Evolutionary conservation across 1,140 invertebrate genomes (phyloP).

Genomic region (Uloborus diversus): DNA sequence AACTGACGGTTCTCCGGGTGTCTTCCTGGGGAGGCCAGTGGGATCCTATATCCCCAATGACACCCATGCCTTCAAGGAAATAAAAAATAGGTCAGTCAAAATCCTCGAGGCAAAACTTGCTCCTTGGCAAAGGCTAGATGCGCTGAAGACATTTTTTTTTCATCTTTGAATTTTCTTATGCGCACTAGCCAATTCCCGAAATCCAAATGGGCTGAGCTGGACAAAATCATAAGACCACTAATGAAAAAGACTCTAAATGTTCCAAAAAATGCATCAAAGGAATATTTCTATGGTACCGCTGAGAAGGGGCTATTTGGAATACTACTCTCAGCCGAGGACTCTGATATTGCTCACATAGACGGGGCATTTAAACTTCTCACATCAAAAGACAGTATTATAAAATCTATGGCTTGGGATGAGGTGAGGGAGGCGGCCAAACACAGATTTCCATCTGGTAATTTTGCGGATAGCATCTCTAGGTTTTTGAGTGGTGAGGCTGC

Average conservation of each 20-base stretch:
- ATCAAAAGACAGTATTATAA: background rate
- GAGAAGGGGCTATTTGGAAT: background rate
- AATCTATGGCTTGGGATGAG: too few species aligned
- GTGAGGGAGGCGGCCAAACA: too few species aligned
- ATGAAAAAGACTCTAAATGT: background rate
- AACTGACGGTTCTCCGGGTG: background rate
- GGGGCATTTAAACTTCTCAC: background rate
- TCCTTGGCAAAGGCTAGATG: conserved; percentile 3
- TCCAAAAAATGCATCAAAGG: background rate
- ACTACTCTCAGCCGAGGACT: background rate
- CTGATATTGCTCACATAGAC: background rate
- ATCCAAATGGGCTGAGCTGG: background rate
- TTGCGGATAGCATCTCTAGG: too few species aligned
- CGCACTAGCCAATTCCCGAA: background rate
- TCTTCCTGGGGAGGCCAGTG: background rate
- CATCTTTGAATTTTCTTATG: background rate
- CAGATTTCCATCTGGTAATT: too few species aligned
- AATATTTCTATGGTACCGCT: background rate
- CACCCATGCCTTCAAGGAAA: background rate
- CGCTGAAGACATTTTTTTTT: background rate
- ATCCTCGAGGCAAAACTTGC: background rate
- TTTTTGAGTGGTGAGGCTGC: too few species aligned
- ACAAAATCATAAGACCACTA: background rate
- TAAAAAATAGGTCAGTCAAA: too few species aligned
- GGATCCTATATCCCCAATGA: background rate